These are phyloP conservation scores for Bolinopsis microptera DNA, from an alignment of 37 sponge, comb jelly and placozoan genomes.

Conservation along the genomic window DNA sequence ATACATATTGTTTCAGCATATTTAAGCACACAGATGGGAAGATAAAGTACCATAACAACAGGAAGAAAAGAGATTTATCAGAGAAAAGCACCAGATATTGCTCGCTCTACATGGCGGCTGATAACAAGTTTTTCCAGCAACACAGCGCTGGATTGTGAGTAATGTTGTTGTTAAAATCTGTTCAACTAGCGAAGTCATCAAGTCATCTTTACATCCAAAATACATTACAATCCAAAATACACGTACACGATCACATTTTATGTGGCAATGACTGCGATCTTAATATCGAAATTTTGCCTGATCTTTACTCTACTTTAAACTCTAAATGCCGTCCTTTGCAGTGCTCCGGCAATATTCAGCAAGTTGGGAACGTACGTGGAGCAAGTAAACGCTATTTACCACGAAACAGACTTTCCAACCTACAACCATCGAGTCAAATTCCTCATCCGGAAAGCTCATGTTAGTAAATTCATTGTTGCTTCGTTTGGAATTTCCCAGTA, in stretches of 20 bases:
- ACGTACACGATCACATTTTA: no score
- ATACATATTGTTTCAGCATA: not conserved
- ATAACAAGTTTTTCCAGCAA: conserved; percentile 35
- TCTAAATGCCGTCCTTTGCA: not conserved
- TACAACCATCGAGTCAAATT: conserved; percentile 52
- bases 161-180: no score
- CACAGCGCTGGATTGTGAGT: conserved; percentile 51
- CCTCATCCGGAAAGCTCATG: conserved; percentile 31
- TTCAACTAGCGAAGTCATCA: no score
- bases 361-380: conserved; percentile 55
- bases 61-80: not conserved
- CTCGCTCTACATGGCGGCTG: conserved; percentile 52
- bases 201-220: no score
- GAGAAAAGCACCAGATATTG: conserved; percentile 1
- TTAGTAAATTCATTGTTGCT: no score
- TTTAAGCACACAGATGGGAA: not conserved
- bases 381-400: conserved; percentile 12
- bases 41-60: not conserved
- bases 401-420: not conserved
- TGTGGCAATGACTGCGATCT: no score
- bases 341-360: conserved; percentile 44
- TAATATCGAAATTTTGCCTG: no score
- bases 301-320: no score
- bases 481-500: no score
- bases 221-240: no score